phyloP scores from a whole-genome alignment of 2,888 invertebrate species.

The Eucriotettix oculatus region DNA sequence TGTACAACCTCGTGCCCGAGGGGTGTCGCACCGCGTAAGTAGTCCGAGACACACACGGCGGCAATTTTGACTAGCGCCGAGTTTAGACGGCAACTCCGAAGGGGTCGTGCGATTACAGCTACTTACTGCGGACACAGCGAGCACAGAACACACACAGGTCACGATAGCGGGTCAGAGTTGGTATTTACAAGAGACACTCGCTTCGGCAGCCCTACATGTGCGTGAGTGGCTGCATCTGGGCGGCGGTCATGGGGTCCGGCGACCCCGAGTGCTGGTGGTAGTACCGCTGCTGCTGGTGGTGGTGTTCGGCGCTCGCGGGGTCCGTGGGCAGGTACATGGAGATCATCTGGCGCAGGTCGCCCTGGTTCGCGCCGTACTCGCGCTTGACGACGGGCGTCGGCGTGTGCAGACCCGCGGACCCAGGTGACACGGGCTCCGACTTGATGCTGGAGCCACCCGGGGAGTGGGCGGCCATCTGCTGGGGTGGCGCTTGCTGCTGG shows the following conservation, averaged over 20 bases:
- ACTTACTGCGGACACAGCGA: background rate
- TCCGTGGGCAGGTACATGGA: slow-evolving; percentile 58
- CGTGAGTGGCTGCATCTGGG: slow-evolving; percentile 33
- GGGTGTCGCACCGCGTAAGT: no score
- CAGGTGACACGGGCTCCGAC: slow-evolving; percentile 74
- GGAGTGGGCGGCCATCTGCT: slow-evolving; percentile 50
- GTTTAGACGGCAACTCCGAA: no score
- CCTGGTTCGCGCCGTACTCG: slow-evolving; percentile 42
- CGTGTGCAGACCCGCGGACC: slow-evolving; percentile 28
- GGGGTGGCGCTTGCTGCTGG: slow-evolving; percentile 33
- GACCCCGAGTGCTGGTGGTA: slow-evolving; percentile 31
- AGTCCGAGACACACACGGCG: no score
- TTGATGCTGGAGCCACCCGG: slow-evolving; percentile 79
- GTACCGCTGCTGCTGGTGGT: slow-evolving; percentile 44
- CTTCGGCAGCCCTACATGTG: slow-evolving; percentile 37
- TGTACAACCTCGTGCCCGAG: no score
- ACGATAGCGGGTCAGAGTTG: background rate
- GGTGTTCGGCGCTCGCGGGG: slow-evolving; percentile 35
- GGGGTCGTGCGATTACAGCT: no score
- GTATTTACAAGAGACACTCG: background rate
- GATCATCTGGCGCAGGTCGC: slow-evolving; percentile 54
- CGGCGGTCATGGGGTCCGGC: slow-evolving; percentile 43
- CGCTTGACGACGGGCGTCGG: slow-evolving; percentile 39
- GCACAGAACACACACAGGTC: slow-evolving; percentile 4
- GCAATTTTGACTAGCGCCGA: no score